Conservation (phyloP, 2,888 invertebrate genomes). For the Linnaemya tessellans region DNA sequence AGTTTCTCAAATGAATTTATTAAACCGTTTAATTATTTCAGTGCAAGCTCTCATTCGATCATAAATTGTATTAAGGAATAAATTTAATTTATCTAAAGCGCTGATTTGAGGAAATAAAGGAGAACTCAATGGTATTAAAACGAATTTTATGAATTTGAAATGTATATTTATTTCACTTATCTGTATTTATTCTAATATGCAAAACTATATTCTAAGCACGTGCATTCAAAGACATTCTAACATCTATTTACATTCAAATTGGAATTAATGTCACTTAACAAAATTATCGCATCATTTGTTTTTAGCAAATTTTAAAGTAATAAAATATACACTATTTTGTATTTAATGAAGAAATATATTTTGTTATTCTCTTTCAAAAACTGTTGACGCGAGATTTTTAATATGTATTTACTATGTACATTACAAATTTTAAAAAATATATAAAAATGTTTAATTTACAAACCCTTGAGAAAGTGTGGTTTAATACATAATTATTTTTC, state of each 20-base stretch:
- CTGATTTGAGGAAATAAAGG: not conserved
- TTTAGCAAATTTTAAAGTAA: not conserved
- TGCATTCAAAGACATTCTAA: conserved; percentile 12
- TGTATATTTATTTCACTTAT: not conserved
- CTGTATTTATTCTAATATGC: not conserved
- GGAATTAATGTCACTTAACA: conserved; percentile 11
- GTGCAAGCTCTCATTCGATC: not conserved
- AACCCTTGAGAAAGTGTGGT: not conserved
- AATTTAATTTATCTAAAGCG: not conserved
- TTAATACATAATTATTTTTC: not conserved
- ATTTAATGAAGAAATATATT: not conserved
- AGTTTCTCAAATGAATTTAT: not conserved
- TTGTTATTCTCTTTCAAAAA: not conserved
- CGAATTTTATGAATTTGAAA: not conserved
- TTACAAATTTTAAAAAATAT: not conserved
- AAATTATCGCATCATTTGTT: conserved; percentile 5
- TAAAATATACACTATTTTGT: not conserved
- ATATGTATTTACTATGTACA: not conserved
- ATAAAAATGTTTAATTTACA: not conserved
- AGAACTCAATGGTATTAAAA: not conserved
- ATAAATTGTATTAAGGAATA: not conserved
- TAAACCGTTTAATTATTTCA: not conserved
- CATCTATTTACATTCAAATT: not conserved
- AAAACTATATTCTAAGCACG: conserved; percentile 3
- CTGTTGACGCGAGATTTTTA: not conserved